phyloP scores from a whole-genome alignment of 2,888 invertebrate species.

The Monoplex corrugatus region DNA sequence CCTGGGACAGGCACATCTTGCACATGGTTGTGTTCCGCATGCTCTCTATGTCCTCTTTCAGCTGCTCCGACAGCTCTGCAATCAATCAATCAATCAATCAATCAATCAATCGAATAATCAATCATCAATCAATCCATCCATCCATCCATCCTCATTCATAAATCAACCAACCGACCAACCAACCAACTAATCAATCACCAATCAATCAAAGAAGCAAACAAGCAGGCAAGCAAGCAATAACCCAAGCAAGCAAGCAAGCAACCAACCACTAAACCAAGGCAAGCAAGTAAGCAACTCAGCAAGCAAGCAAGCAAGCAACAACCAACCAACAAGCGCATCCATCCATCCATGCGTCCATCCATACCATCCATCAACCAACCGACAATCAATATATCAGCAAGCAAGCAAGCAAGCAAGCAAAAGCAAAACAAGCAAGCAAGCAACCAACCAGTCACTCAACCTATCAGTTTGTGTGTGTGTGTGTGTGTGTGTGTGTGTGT shows the following conservation, averaged over 20 bases:
- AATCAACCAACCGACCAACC: too few relatives aligned
- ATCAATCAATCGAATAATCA: background rate
- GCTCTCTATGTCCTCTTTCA: conserved; percentile 27
- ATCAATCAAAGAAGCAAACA: background rate
- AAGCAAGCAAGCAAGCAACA: too few relatives aligned
- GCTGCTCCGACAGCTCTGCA: conserved; percentile 12
- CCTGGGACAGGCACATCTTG: conserved; percentile 36
- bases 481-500: background rate
- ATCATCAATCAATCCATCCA: background rate
- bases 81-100: background rate
- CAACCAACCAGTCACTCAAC: background rate
- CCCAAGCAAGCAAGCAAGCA: too few relatives aligned
- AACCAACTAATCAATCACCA: background rate
- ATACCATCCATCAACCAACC: background rate
- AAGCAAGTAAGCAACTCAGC: too few relatives aligned
- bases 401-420: background rate
- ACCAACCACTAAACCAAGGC: too few relatives aligned
- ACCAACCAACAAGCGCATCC: background rate
- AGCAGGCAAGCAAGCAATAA: too few relatives aligned
- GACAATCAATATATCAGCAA: background rate
- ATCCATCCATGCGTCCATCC: background rate
- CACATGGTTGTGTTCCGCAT: conserved; percentile 26
- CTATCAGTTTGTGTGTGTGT: background rate
- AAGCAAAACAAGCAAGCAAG: background rate
- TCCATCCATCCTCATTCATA: background rate